Base-by-base conservation (phyloP, 92 coral and sea anemone genomes). In the Plumapathes pennacea region DNA sequence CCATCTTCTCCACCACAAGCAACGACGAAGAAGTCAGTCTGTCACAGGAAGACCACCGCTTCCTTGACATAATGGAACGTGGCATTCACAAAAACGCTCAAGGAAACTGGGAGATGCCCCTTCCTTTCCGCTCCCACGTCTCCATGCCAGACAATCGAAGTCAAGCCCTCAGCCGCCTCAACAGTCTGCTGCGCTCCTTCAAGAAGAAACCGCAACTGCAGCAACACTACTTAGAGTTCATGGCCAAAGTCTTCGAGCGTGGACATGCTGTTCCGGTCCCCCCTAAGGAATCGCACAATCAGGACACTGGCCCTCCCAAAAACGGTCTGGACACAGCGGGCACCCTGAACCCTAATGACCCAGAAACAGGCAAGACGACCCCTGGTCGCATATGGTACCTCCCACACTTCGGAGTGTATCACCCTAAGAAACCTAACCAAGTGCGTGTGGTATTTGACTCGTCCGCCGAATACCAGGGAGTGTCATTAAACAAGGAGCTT, bases 51-150 rank as follows among this genome's bases (percentile, higher is more conserved):
- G 76, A 68, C 25, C 29, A 30, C n/a, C 33, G 24, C 32, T 68
- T 68, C 33, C n/a, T 56, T 40, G 32, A 40, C 8, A 56, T 68
- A 36, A 55, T 68, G 67, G 57, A 68, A 32, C 23, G 19, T 0
- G 53, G 54, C 20, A 29, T 43, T 46, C 27, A 68, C 43, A 68
- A 56, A 31, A 43, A 68, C 13, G 45, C 31, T 14, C 10, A 14
- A 19, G 76, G 76, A 2, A 68, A 56, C 36, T 68, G 66, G 76
- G 76, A 54, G 43, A 55, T 68, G 76, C 76, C 67, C 13, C 56
- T 68, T 14, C 76, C 76, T 32, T 53, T 68, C 20, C 58, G 58
- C 58, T 51, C 58, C 26, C 62, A 64, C 34, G 57, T 51, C 18
- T 32, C 15, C 64, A 26, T 64, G 26, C 64, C 72, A 11, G 20